These are phyloP conservation scores for Molossus molossus DNA, from an alignment of 2,797 vertebrate genomes.

Conservation along the genomic window DNA sequence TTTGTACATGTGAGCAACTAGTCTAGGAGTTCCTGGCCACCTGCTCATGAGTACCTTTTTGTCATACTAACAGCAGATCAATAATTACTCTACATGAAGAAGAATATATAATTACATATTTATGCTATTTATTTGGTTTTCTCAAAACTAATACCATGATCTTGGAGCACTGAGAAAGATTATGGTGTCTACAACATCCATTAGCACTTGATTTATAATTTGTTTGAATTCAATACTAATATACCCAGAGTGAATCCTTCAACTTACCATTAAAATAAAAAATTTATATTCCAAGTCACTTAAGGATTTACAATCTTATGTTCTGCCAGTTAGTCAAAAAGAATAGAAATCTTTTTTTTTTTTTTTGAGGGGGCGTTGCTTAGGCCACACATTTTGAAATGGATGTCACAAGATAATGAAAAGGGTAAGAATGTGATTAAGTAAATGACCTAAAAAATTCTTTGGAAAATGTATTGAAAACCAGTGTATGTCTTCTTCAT, in stretches of 20 bases:
- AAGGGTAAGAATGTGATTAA: background rate
- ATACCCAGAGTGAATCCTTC: background rate
- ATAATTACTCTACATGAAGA: background rate
- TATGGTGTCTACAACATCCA: background rate
- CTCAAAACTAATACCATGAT: background rate
- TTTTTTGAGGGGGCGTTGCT: background rate
- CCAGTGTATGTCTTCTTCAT: background rate
- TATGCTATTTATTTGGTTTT: constrained; percentile 25
- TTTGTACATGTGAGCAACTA: background rate
- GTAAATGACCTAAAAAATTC: background rate
- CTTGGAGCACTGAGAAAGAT: background rate
- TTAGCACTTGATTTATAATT: background rate
- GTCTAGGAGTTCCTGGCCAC: background rate
- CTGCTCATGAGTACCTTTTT: background rate
- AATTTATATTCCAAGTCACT: background rate
- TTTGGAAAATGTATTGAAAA: background rate
- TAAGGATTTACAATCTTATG: background rate
- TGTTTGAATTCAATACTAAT: background rate
- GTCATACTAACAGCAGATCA: background rate
- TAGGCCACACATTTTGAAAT: background rate
- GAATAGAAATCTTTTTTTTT: background rate
- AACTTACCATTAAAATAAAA: background rate
- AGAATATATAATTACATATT: background rate
- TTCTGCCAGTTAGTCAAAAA: background rate
- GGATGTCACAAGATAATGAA: background rate